Conservation (phyloP, 2,113 vertebrate genomes). For the Lepisosteus oculatus region DNA sequence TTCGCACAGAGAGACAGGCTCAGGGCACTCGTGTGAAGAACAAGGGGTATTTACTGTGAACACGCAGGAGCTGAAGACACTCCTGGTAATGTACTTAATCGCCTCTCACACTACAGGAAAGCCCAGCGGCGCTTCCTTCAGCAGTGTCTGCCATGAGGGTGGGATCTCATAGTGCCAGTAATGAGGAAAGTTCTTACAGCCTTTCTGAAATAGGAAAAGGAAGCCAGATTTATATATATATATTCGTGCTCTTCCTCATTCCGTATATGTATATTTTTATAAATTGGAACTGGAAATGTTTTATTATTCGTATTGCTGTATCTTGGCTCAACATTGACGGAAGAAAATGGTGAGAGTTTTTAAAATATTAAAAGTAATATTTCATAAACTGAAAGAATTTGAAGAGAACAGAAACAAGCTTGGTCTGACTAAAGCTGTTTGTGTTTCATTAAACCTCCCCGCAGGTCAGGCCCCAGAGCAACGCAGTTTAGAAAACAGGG, state of each 20-base stretch:
- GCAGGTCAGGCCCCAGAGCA: no score
- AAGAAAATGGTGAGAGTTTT: no score
- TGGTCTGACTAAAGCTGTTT: no score
- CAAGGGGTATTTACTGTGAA: constrained; percentile 60
- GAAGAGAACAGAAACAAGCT: no score
- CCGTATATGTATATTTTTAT: constrained; percentile 25
- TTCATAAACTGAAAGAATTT: no score
- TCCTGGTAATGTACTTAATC: constrained; percentile 7
- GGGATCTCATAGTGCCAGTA: constrained; percentile 1
- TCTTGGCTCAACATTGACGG: no score
- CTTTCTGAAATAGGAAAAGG: neutral
- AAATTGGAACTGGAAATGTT: constrained; percentile 37
- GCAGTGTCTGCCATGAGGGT: neutral
- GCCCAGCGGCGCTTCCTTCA: constrained; percentile 2
- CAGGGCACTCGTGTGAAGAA: constrained; percentile 58
- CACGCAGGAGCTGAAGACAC: constrained; percentile 24
- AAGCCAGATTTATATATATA: neutral
- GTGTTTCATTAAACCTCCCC: no score
- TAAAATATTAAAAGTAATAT: no score
- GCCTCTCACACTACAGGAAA: constrained; percentile 20
- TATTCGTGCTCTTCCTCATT: constrained; percentile 16
- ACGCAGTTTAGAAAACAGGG: no score
- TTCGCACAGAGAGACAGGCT: constrained; percentile 44
- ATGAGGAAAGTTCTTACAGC: no score
- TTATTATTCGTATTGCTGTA: no score